Evolutionary conservation across 37 sponge, comb jelly and placozoan genomes (phyloP).

Genomic region (Ephydatia muelleri): DNA sequence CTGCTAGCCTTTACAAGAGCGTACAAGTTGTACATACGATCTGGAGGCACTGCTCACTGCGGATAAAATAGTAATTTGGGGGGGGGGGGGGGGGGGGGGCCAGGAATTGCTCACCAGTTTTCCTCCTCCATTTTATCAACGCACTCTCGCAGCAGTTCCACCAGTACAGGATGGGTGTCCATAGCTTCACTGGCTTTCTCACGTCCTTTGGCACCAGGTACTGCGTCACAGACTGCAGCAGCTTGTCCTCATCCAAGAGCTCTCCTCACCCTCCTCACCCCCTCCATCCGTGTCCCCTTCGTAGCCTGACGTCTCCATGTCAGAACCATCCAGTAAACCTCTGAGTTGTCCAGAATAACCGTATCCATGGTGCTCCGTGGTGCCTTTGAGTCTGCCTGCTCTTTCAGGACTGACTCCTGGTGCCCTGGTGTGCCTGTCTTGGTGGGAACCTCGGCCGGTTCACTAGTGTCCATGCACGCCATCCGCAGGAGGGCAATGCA

Average conservation of each 20-base stretch:
- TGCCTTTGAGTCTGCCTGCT: not conserved
- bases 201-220: constrained; percentile 43
- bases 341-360: not conserved
- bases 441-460: not conserved
- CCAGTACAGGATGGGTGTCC: constrained; percentile 46
- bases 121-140: constrained; percentile 8
- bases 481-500: constrained; percentile 48
- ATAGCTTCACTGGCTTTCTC: constrained; percentile 40
- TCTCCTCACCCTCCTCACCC: constrained; percentile 30
- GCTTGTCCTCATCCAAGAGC: not conserved
- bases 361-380: not conserved
- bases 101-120: constrained; percentile 11
- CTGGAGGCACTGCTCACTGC: constrained; percentile 63
- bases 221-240: constrained; percentile 15
- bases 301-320: constrained; percentile 44
- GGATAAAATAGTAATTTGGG: constrained; percentile 15
- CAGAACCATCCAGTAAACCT: not conserved
- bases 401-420: not conserved
- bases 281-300: constrained; percentile 57
- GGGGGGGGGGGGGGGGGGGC: not conserved
- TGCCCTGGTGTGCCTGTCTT: not conserved
- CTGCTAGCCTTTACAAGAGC: constrained; percentile 48
- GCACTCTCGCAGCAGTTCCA: constrained; percentile 36
- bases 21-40: constrained; percentile 49
- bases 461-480: constrained; percentile 17